Base-by-base conservation (phyloP, 2,797 vertebrate species). In the Spea hammondii region DNA sequence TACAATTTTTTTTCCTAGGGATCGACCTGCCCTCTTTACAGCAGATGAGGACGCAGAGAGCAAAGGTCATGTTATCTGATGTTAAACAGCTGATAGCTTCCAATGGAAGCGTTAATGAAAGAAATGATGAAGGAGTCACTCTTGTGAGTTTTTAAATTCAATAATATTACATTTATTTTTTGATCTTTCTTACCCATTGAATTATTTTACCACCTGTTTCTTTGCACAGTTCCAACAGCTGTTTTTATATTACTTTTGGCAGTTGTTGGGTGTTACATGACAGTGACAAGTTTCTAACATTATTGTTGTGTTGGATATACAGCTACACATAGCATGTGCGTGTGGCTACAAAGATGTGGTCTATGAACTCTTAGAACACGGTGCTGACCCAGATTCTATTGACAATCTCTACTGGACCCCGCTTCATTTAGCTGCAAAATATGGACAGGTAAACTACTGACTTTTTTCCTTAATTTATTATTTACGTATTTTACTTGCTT, bases 341-440 rank as follows among this genome's bases (percentile, higher is more conserved):
- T 95, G 92, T 17, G 96, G 96, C 71, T 98, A 95, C 85, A 94
- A 90, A 83, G 95, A 97, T 1, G 95, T 97, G 75, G 92, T 86
- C 7, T 88, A 90, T n/a, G 83, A 96, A 70, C 80, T 99, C 59
- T 82, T 99, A 79, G 92, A 96, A 75, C 91, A 88, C 0, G 93
- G 93, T 0, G 94, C 93, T 1, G 94, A 98, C 84, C 90, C 92
- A 82, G 93, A 95, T 68, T 84, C 86, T 5, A 83, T 71, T 6
- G 96, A 97, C 86, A 89, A 92, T 83, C 91, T 85, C 83, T 93
- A 92, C 78, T 99, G 96, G 95, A 97, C 96, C 6, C 95, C 97
- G 1, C 92, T 99, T 10, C 97, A 99, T 83, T 87, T 99, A 86
- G 95, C 97, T 79, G 94, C 97, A 79, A 98, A 96, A 89, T 98